phyloP scores from a whole-genome alignment of 2,797 vertebrate genomes.

The Trichosurus vulpecula region DNA sequence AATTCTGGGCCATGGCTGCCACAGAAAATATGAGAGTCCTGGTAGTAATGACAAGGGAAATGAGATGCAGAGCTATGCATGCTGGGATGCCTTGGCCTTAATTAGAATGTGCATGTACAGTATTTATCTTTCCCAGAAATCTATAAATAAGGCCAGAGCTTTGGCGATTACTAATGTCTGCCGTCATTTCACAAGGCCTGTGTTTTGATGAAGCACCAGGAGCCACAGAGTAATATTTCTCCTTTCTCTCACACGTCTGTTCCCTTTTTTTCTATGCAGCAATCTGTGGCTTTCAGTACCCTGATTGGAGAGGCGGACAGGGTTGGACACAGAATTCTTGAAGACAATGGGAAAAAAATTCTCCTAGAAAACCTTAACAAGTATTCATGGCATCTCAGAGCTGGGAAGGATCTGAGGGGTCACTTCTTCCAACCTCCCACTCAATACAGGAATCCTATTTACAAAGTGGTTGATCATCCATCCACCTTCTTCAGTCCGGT shows the following conservation, averaged over 20 bases:
- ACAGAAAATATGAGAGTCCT: slow-evolving; percentile 45
- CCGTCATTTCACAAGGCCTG: slow-evolving; percentile 78
- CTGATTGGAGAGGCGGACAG: slow-evolving; percentile 25
- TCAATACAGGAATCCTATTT: neutral
- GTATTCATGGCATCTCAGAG: neutral
- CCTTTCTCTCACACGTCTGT: slow-evolving; percentile 67
- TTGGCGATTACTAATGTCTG: slow-evolving; percentile 80
- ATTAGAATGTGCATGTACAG: slow-evolving; percentile 77
- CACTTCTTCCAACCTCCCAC: neutral
- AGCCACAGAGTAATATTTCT: slow-evolving; percentile 79
- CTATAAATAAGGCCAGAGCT: slow-evolving; percentile 80
- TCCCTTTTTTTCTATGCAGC: slow-evolving; percentile 48
- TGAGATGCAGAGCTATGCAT: slow-evolving; percentile 71
- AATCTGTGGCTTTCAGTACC: slow-evolving; percentile 64
- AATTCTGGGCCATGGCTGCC: slow-evolving; percentile 1
- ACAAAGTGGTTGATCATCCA: neutral
- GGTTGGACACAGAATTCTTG: neutral
- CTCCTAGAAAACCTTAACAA: neutral
- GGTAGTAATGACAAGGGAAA: slow-evolving; percentile 64
- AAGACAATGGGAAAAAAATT: slow-evolving; percentile 20
- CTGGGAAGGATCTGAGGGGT: neutral
- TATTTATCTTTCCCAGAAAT: slow-evolving; percentile 76
- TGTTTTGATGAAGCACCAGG: slow-evolving; percentile 77
- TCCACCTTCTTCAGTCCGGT: neutral
- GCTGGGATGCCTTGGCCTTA: slow-evolving; percentile 75